These are phyloP conservation scores for Brenthis daphne DNA, from an alignment of 2,888 invertebrate species.

Conservation along the genomic window DNA sequence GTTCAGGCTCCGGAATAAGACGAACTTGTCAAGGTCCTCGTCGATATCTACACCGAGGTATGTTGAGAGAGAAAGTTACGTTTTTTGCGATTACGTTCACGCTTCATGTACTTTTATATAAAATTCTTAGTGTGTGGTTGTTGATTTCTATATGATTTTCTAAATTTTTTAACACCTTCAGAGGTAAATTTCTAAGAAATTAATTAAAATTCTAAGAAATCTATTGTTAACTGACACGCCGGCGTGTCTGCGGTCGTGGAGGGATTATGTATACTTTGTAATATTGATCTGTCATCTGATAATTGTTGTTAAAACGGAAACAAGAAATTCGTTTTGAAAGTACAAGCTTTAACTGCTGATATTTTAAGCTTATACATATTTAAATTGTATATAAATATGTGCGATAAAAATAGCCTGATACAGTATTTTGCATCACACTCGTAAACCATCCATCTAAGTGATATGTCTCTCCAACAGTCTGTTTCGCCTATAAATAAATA, in stretches of 20 bases:
- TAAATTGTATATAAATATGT: not conserved
- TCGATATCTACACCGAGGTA: conserved; percentile 75
- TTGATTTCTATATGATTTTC: conserved; percentile 1
- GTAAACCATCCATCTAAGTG: conserved; percentile 23
- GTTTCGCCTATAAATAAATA: conserved; percentile 22
- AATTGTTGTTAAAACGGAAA: not conserved
- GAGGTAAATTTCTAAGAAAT: too few relatives aligned
- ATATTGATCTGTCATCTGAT: too few relatives aligned
- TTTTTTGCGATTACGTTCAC: conserved; percentile 28
- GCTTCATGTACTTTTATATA: conserved; percentile 28
- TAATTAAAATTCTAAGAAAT: too few relatives aligned
- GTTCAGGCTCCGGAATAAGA: conserved; percentile 60
- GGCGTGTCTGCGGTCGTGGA: too few relatives aligned
- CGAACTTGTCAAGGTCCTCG: conserved; percentile 61
- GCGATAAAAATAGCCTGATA: conserved; percentile 15
- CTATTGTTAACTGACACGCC: too few relatives aligned
- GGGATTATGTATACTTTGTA: too few relatives aligned
- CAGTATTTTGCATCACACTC: conserved; percentile 17
- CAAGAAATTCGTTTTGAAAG: not conserved
- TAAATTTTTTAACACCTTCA: too few relatives aligned
- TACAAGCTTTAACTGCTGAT: not conserved
- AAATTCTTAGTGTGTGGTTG: conserved; percentile 19
- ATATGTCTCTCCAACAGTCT: conserved; percentile 22
- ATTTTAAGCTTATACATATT: conserved; percentile 10
- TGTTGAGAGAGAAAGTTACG: conserved; percentile 35